Percentiles rank a stretch among this genome's conserved stretches.
Evolutionary conservation across 2,113 vertebrate genomes (phyloP).

Genomic region (Apus apus): DNA sequence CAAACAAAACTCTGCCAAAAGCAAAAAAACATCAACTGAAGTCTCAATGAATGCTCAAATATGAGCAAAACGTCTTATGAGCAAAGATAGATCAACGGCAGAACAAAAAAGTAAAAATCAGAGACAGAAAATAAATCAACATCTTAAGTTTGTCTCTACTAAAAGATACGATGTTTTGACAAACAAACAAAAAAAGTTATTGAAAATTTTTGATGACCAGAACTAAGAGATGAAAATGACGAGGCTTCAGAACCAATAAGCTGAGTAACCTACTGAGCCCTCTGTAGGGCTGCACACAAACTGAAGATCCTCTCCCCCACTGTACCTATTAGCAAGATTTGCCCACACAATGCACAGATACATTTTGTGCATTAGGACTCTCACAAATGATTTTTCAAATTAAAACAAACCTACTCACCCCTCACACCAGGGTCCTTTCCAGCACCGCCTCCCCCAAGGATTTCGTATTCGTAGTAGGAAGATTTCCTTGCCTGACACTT

Average conservation of each 20-base stretch:
- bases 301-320: background rate
- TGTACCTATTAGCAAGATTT: background rate
- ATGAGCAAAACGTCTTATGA: background rate
- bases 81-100: background rate
- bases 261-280: background rate
- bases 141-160: background rate
- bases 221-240: background rate
- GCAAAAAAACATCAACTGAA: background rate
- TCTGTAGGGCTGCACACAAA: background rate
- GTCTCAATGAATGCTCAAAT: background rate
- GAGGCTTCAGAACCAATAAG: background rate
- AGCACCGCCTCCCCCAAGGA: conserved; percentile 92
- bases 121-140: background rate
- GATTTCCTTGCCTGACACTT: conserved; percentile 63
- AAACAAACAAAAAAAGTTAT: background rate
- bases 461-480: conserved; percentile 88
- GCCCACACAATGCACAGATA: background rate
- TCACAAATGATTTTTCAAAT: background rate
- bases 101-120: background rate
- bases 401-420: conserved; percentile 71
- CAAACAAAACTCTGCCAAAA: background rate
- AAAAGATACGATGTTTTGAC: background rate
- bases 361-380: background rate
- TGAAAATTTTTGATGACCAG: background rate
- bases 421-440: conserved; percentile 87